phyloP scores from a whole-genome alignment of 2,888 invertebrate species.

The Protonemura montana region DNA sequence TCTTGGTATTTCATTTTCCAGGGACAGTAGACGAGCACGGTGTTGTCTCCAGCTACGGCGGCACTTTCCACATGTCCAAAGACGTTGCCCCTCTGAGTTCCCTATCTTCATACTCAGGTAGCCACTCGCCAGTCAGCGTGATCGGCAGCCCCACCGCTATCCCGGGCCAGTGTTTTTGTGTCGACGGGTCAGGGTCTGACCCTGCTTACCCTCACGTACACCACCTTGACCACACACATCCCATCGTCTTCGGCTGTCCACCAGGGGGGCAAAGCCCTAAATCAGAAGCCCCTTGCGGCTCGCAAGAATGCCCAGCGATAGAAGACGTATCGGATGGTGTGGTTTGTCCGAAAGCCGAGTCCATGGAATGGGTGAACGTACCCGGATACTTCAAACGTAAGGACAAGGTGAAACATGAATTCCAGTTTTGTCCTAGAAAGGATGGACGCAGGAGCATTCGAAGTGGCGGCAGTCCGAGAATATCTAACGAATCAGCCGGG shows the following conservation, averaged over 20 bases:
- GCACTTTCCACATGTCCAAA: constrained; percentile 53
- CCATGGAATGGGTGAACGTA: constrained; percentile 18
- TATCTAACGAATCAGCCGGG: neutral
- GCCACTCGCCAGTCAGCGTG: neutral
- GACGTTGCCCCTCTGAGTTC: constrained; percentile 50
- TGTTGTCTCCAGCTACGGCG: constrained; percentile 51
- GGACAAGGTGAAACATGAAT: neutral
- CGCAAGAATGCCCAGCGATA: neutral
- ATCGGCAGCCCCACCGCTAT: neutral
- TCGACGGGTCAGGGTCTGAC: neutral
- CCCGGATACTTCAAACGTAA: constrained; percentile 7
- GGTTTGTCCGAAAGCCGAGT: neutral
- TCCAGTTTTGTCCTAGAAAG: neutral
- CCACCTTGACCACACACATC: neutral
- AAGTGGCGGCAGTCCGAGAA: neutral
- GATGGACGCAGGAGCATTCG: neutral
- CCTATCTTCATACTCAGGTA: neutral
- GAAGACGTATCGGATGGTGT: neutral
- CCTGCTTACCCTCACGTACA: constrained; percentile 13
- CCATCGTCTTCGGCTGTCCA: neutral
- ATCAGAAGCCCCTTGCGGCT: neutral
- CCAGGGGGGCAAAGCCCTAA: neutral
- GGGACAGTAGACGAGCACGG: neutral
- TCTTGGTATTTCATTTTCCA: neutral
- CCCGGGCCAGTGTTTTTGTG: neutral